Evolutionary conservation across 2,888 invertebrate genomes (phyloP).

Genomic region (Lottia scabra): DNA sequence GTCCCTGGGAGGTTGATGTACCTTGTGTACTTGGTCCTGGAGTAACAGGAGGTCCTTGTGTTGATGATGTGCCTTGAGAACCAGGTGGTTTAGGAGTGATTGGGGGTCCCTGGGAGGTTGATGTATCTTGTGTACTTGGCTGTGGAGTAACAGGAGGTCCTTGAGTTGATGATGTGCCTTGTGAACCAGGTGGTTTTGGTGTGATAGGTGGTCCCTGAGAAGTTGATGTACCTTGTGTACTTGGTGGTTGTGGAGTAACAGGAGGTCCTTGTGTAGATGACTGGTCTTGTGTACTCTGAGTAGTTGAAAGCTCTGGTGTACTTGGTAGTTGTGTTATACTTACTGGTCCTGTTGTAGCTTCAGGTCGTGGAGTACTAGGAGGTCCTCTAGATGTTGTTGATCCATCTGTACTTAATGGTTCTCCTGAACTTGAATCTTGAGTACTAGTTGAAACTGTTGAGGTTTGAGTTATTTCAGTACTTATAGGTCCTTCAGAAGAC

Average conservation of each 20-base stretch:
- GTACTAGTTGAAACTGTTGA: neutral
- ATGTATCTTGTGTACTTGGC: neutral
- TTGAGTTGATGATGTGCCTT: no score
- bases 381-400: conserved; percentile 10
- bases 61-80: no score
- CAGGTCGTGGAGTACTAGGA: neutral
- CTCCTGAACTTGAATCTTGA: neutral
- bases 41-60: no score
- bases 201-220: conserved; percentile 8
- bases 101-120: conserved; percentile 8
- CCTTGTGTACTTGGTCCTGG: no score
- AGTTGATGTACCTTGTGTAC: neutral
- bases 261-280: conserved; percentile 9
- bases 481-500: neutral
- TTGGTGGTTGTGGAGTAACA: neutral
- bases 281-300: neutral
- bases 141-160: no score
- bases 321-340: conserved; percentile 8
- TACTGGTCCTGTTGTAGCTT: conserved; percentile 13
- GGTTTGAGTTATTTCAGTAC: neutral
- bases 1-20: conserved; percentile 7
- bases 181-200: neutral
- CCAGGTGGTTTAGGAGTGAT: neutral
- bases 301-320: no score
- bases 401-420: neutral